Conservation (phyloP, 2,113 vertebrate genomes). For the Chaetura pelagica region DNA sequence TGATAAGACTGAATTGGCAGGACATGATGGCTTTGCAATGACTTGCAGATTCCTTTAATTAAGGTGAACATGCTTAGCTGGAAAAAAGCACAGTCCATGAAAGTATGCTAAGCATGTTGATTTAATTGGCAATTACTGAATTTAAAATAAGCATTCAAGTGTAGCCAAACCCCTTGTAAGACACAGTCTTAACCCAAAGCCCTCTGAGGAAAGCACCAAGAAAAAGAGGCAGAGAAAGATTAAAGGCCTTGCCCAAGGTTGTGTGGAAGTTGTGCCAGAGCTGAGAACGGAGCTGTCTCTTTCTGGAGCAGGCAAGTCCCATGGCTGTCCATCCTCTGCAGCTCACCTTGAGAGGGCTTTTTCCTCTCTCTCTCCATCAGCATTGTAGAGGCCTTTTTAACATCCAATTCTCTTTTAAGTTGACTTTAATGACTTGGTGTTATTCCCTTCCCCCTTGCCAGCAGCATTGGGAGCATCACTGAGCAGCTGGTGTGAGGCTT, state of each 20-base stretch:
- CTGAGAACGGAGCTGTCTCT: background rate
- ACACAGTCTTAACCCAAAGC: background rate
- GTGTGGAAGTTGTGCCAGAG: background rate
- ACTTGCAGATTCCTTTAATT: constrained; percentile 56
- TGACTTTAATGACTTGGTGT: background rate
- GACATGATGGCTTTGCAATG: constrained; percentile 39
- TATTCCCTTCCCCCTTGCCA: background rate
- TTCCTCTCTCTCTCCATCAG: background rate
- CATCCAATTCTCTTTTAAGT: background rate
- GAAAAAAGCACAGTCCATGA: background rate
- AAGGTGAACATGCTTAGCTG: constrained; percentile 51
- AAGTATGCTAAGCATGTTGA: constrained; percentile 58
- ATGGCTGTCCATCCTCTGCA: rapidly evolving
- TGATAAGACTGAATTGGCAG: constrained; percentile 14
- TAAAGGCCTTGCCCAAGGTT: background rate
- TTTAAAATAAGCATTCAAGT: constrained; percentile 24
- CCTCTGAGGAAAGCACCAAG: background rate
- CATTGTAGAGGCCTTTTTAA: rapidly evolving
- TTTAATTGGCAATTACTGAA: constrained; percentile 58
- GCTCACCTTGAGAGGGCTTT: rapidly evolving
- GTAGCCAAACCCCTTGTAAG: background rate
- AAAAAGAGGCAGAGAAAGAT: background rate
- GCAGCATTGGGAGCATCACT: rapidly evolving
- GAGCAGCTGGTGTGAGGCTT: background rate
- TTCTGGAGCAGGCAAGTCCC: background rate